A percentile compares a stretch with the other conserved stretches of the same genome.
Evolutionary conservation across 2,113 vertebrate genomes (phyloP).

Genomic region (Gymnocephalus cernua): DNA sequence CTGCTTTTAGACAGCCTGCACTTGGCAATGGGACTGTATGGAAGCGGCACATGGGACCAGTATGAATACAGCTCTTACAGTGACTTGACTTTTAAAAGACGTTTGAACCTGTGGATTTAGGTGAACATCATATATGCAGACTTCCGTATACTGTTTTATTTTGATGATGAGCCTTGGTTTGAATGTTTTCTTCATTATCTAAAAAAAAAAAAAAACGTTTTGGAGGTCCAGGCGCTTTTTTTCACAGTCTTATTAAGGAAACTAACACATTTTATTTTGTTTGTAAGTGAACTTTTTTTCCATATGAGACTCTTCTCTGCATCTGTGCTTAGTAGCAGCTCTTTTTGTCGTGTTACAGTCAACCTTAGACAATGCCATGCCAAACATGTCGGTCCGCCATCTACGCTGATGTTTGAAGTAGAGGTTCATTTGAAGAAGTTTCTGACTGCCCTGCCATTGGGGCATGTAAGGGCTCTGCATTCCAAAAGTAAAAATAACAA

Average conservation of each 20-base stretch:
- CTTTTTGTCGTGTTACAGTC: neutral
- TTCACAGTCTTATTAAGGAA: slow-evolving; percentile 31
- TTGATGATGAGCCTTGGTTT: slow-evolving; percentile 20
- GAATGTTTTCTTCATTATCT: slow-evolving; percentile 29
- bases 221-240: neutral
- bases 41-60: slow-evolving; percentile 47
- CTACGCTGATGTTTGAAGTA: neutral
- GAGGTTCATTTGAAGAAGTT: neutral
- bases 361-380: neutral
- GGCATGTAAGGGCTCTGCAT: slow-evolving; percentile 38
- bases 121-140: slow-evolving; percentile 44
- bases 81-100: slow-evolving; percentile 32
- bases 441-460: neutral
- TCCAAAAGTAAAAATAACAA: slow-evolving; percentile 24
- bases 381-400: neutral
- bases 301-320: neutral
- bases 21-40: slow-evolving; percentile 35
- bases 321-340: neutral
- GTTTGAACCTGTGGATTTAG: slow-evolving; percentile 68
- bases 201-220: neutral
- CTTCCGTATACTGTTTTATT: slow-evolving; percentile 38
- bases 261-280: slow-evolving; percentile 7
- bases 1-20: slow-evolving; percentile 63
- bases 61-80: slow-evolving; percentile 31
- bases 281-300: slow-evolving; percentile 13